Evolutionary conservation across 2,888 invertebrate genomes (phyloP), one percentile per base, ranked within the genome.

Genomic region (Portevinia maculata): DNA sequence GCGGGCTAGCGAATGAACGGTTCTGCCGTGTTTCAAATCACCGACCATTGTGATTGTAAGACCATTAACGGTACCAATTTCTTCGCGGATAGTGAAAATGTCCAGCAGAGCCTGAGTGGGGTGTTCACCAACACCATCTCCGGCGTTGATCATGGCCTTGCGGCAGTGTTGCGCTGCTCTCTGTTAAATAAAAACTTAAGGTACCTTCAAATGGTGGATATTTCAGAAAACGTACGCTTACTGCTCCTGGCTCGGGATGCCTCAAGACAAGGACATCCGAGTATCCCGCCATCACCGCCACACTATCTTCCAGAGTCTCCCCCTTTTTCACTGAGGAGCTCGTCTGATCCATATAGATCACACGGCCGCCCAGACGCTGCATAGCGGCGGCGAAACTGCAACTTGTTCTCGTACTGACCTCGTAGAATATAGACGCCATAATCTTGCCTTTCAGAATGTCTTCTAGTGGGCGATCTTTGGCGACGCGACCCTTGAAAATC

Each of bases 81-180:
- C 99, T 91, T 99, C 98, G 84, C 99, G 93, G 86, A 99, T 99
- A 4, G 99, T 99, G 89, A 99, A 99, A 3, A 99, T 94, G 88
- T 99, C 99, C 8, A 99, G 92, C 11, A 99, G 92, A 0, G 99
- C 99, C 92, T 99, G 99, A 0, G 98, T 98, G 0, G 99, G 99
- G 91, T 99, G 98, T 89, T 99, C 98, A 0, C 98, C 98, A 0
- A 97, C 93, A 7, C 99, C 99, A 91, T 99, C 99, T 1, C 99
- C 99, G 9, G 98, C 99, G 91, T 99, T 99, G 60, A 99, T 94
- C n/a, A 99, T 91, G 0, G 99, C 98, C 88, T 96, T 98, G 1
- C 96, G 93, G 86, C 95, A 95, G 76, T 94, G 94, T 13, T 94
- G 93, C 0, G 98, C 94, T 0, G 97, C 98, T 87, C 94, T 93